Percentiles rank a stretch among this genome's conserved stretches.
Evolutionary conservation across 2,888 invertebrate genomes (phyloP).

Genomic region (Psococerastis gibbosa): DNA sequence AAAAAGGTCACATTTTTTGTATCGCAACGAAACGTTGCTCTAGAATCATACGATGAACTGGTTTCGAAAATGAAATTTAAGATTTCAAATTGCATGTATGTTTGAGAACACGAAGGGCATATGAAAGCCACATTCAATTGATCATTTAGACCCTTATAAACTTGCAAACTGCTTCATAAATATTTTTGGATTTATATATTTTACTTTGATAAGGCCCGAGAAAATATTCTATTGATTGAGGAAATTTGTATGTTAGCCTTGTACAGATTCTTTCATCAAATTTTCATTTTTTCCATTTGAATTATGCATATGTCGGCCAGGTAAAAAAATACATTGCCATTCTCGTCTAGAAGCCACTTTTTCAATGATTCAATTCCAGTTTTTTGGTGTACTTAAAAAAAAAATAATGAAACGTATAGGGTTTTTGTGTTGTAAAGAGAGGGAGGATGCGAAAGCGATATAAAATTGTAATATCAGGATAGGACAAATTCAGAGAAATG

Average conservation of each 20-base stretch:
- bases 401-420: too few species aligned
- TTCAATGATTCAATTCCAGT: too few species aligned
- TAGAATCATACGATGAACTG: not conserved
- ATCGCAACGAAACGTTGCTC: too few species aligned
- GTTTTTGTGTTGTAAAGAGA: too few species aligned
- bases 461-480: too few species aligned
- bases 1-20: too few species aligned
- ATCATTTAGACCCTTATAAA: not conserved
- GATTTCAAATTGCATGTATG: conserved; percentile 10
- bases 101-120: not conserved
- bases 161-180: not conserved
- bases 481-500: too few species aligned
- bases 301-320: not conserved
- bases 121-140: not conserved
- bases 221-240: conserved; percentile 3
- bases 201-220: conserved; percentile 8
- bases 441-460: too few species aligned
- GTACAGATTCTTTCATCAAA: conserved; percentile 2
- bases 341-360: too few species aligned
- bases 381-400: too few species aligned
- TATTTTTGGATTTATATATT: not conserved
- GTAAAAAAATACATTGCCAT: too few species aligned
- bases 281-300: not conserved
- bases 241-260: conserved; percentile 1
- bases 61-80: conserved; percentile 8